phyloP scores from a whole-genome alignment of 1,140 invertebrate genomes.

The Pinna nobilis region DNA sequence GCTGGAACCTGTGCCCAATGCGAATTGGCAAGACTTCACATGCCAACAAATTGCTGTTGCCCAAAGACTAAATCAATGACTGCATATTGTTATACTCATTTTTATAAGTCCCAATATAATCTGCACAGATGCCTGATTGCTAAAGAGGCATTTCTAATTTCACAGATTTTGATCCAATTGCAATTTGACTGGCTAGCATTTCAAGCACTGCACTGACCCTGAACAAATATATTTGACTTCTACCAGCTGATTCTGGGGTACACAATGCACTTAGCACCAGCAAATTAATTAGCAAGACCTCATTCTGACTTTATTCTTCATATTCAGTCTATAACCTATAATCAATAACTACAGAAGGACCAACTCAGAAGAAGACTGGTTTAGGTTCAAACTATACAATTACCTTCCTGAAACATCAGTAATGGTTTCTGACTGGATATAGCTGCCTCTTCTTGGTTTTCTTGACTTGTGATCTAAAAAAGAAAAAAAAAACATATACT shows the following conservation, averaged over 20 bases:
- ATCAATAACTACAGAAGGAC: background rate
- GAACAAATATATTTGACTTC: background rate
- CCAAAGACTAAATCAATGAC: no score
- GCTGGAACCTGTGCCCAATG: no score
- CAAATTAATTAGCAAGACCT: constrained; percentile 7
- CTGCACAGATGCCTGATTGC: no score
- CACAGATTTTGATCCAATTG: no score
- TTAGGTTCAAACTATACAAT: constrained; percentile 1
- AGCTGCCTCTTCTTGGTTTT: constrained; percentile 54
- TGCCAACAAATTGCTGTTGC: no score
- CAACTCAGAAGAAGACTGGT: constrained; percentile 13
- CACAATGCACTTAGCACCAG: background rate
- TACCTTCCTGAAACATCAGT: constrained; percentile 68
- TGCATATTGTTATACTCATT: no score
- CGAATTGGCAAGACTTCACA: no score
- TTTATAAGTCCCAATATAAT: no score
- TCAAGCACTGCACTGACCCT: background rate
- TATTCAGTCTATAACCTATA: background rate
- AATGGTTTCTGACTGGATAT: constrained; percentile 50
- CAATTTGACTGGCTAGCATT: no score
- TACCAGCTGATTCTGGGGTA: background rate
- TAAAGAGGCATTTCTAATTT: no score
- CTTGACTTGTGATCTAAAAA: constrained; percentile 46
- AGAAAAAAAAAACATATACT: background rate
- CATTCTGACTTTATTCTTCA: background rate